Conservation (phyloP, 2,888 invertebrate species). For the Odontocolon sp. region DNA sequence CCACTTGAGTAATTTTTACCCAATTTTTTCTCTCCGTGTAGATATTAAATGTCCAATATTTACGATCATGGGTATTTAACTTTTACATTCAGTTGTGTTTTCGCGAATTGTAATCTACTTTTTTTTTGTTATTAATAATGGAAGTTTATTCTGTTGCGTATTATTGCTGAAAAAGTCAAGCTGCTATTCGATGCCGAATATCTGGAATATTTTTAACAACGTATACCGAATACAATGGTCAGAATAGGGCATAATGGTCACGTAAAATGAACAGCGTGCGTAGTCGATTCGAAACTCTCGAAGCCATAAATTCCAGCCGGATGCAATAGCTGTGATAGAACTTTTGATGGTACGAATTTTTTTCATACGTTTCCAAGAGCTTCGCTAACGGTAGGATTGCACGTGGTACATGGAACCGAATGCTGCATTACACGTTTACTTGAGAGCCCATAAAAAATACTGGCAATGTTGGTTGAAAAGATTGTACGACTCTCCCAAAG, state of each 20-base stretch:
- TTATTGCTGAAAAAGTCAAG: background rate
- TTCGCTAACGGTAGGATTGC: background rate
- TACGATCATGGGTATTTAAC: background rate
- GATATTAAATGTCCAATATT: constrained; percentile 23
- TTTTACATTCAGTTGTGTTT: background rate
- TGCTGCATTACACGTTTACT: background rate
- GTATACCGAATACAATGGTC: background rate
- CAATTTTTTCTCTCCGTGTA: too few relatives aligned
- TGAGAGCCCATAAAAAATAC: constrained; percentile 11
- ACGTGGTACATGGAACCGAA: background rate
- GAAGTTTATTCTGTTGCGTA: background rate
- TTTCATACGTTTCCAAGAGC: constrained; percentile 9
- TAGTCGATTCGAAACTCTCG: constrained; percentile 5
- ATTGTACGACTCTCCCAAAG: background rate
- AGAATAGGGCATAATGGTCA: background rate
- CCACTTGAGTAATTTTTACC: too few relatives aligned
- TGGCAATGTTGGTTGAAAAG: background rate
- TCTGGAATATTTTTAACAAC: constrained; percentile 2
- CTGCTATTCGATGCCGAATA: background rate
- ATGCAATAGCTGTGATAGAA: background rate
- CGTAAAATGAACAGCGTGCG: constrained; percentile 5
- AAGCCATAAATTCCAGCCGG: constrained; percentile 2
- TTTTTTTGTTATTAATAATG: background rate
- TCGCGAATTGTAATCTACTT: background rate
- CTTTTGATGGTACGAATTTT: constrained; percentile 12